Base-by-base conservation (phyloP, 2,113 vertebrate genomes). In the Dromaius novaehollandiae region DNA sequence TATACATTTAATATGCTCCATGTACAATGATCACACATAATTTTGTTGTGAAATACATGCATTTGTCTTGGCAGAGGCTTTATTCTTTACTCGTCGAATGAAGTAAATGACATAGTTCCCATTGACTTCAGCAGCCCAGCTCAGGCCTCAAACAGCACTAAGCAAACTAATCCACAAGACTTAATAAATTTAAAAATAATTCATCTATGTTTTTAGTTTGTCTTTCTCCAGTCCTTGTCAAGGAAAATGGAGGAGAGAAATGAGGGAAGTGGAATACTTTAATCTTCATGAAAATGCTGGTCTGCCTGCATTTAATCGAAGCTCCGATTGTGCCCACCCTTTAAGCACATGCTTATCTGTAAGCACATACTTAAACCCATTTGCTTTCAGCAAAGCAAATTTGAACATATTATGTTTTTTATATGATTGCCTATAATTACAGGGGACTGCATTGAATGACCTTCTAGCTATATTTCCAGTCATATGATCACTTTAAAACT, bases 371-470 rank as follows among this genome's bases (percentile, higher is more conserved):
- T 96, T 97, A 95, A 96, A 95, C 71, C 79, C 96, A 95, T 96
- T 95, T 93, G 86, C 93, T 97, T 96, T 97, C 89, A 97, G 88
- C 85, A 93, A 96, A 95, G 96, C 91, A 96, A 96, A 97, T 97
- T 97, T 80, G 75, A 97, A 90, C 82, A 88, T 95, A 96, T 96
- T 96, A 95, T 93, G 93, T 94, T 96, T 97, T 97, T 96, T 96
- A 88, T 97, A 95, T 88, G 93, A 97, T 96, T 97, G 91, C 90
- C 93, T 96, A 86, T 96, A 97, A 97, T 97, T 97, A 95, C 88
- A 93, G 91, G 71, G 71, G 90, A 88, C 91, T 86, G 68, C 44
- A 90, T 20, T 66, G 75, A 95, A 74, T 97, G 96, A 96, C 96
- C 96, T 97, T 50, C 91, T 22, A 97, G 95, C 90, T 93, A 86